Evolutionary conservation across 2,113 vertebrate species (phyloP).

Genomic region (Arenaria interpres): DNA sequence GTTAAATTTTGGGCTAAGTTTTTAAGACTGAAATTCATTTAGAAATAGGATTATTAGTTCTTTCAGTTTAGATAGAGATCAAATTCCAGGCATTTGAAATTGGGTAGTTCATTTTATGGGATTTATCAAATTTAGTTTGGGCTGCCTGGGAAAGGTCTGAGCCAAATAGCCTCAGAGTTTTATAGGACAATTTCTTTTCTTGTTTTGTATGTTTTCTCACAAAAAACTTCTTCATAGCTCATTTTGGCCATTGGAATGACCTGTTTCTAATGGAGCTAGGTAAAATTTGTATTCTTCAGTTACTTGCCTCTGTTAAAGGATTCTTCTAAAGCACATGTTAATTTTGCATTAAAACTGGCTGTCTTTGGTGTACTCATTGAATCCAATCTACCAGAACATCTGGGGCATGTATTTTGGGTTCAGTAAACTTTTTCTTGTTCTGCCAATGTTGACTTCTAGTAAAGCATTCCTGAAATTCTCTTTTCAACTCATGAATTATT

Average conservation of each 20-base stretch:
- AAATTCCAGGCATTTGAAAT: not conserved
- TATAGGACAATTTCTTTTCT: not conserved
- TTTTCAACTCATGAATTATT: slow-evolving; percentile 13
- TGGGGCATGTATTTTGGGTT: not conserved
- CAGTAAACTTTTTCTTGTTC: not conserved
- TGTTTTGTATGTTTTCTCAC: not conserved
- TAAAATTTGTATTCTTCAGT: not conserved
- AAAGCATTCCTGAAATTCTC: slow-evolving; percentile 15
- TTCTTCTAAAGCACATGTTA: not conserved
- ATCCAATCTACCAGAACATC: not conserved
- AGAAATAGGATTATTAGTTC: not conserved
- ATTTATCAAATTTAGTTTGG: not conserved
- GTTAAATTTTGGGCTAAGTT: not conserved
- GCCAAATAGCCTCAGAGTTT: not conserved
- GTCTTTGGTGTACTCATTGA: not conserved
- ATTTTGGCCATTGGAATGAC: not conserved
- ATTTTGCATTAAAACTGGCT: not conserved
- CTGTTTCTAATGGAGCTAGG: not conserved
- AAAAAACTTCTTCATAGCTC: not conserved
- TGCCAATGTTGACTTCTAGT: not conserved
- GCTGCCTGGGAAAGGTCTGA: not conserved
- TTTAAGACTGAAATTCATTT: not conserved
- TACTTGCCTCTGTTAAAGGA: not conserved
- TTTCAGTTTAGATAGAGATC: not conserved
- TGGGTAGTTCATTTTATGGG: not conserved